These are phyloP conservation scores for Trichacis sp. DNA, from an alignment of 2,888 invertebrate genomes.

Conservation along the genomic window DNA sequence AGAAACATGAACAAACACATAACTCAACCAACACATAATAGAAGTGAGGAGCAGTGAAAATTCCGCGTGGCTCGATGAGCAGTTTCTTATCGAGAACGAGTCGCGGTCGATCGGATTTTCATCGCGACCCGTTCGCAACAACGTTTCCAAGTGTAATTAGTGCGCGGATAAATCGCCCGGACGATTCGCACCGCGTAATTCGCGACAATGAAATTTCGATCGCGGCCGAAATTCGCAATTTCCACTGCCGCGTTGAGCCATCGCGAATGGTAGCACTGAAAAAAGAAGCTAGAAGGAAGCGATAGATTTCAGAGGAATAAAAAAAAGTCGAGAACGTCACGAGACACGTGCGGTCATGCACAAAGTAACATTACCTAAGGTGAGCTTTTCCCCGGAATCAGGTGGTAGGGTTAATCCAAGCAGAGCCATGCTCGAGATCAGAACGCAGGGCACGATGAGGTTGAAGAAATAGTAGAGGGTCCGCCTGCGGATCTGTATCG, in stretches of 20 bases:
- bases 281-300: slow-evolving; percentile 2
- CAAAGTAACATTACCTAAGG: slow-evolving; percentile 79
- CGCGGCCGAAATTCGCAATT: not conserved
- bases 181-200: no score
- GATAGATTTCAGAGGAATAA: no score
- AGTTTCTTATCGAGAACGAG: not conserved
- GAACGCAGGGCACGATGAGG: slow-evolving; percentile 98
- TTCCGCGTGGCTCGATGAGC: not conserved
- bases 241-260: slow-evolving; percentile 10
- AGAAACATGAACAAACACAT: slow-evolving; percentile 5
- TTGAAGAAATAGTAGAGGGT: slow-evolving; percentile 99
- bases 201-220: not conserved
- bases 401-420: slow-evolving; percentile 98
- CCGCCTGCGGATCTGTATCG: slow-evolving; percentile 94
- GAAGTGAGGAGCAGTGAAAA: not conserved
- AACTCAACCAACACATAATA: slow-evolving; percentile 13
- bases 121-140: no score
- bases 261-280: slow-evolving; percentile 8
- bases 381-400: slow-evolving; percentile 96
- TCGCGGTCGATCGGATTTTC: no score
- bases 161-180: not conserved
- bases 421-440: slow-evolving; percentile 98
- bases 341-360: slow-evolving; percentile 44
- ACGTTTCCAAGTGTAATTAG: not conserved
- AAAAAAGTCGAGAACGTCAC: no score